Conservation (phyloP, 2,888 invertebrate genomes). For the Dorcus hopei region DNA sequence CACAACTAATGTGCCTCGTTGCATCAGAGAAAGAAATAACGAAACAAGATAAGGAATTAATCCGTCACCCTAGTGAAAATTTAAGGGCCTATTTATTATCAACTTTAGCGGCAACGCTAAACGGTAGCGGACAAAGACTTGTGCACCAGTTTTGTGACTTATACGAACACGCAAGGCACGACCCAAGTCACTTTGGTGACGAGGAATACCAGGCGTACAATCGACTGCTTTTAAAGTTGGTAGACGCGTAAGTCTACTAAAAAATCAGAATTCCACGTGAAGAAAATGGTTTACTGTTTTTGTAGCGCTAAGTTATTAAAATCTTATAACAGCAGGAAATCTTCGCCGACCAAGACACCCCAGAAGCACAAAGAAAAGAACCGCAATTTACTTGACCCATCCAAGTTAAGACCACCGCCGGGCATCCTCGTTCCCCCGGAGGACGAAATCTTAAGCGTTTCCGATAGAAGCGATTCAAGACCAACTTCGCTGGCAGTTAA, state of each 20-base stretch:
- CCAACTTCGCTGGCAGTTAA: slow-evolving; percentile 44
- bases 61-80: slow-evolving; percentile 77
- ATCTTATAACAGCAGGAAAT: slow-evolving; percentile 67
- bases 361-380: slow-evolving; percentile 57
- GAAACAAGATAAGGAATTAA: slow-evolving; percentile 67
- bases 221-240: slow-evolving; percentile 69
- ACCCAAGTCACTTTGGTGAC: slow-evolving; percentile 83
- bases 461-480: slow-evolving; percentile 40
- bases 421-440: slow-evolving; percentile 31
- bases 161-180: slow-evolving; percentile 88
- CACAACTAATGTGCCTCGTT: no score
- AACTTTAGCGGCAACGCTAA: slow-evolving; percentile 73
- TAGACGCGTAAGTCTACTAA: slow-evolving; percentile 70
- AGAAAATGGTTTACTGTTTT: background rate
- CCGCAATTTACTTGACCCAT: slow-evolving; percentile 55
- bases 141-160: slow-evolving; percentile 90
- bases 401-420: slow-evolving; percentile 52
- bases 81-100: slow-evolving; percentile 78
- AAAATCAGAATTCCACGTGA: background rate
- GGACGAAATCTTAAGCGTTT: slow-evolving; percentile 43
- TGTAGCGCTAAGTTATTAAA: slow-evolving; percentile 69
- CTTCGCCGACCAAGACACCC: slow-evolving; percentile 69
- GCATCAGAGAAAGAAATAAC: slow-evolving; percentile 71
- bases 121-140: slow-evolving; percentile 76
- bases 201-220: slow-evolving; percentile 82